phyloP scores from a whole-genome alignment of 1,140 invertebrate genomes.

The Littorina saxatilis region DNA sequence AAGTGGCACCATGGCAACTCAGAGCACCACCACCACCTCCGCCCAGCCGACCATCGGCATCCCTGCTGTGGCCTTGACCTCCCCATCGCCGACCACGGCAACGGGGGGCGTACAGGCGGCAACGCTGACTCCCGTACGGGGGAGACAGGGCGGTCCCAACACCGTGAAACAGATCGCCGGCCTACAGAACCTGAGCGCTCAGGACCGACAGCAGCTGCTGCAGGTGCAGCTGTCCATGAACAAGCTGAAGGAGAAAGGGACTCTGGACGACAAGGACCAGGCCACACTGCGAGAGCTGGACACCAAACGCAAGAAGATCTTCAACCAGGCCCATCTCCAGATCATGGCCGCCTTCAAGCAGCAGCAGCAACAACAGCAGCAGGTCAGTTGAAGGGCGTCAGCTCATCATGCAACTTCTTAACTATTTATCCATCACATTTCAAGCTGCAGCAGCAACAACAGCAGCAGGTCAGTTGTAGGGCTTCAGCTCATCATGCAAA shows the following conservation, averaged over 20 bases:
- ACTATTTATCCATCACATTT: no score
- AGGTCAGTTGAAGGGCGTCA: no score
- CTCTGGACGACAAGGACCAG: slow-evolving; percentile 26
- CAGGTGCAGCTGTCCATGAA: slow-evolving; percentile 52
- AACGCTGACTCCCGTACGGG: neutral
- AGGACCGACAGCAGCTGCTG: slow-evolving; percentile 47
- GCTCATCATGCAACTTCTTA: no score
- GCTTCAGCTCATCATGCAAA: no score
- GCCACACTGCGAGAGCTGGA: slow-evolving; percentile 22
- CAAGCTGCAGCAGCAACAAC: slow-evolving; percentile 10
- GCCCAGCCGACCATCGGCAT: slow-evolving; percentile 29
- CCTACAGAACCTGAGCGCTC: slow-evolving; percentile 49
- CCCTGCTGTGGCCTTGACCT: slow-evolving; percentile 24
- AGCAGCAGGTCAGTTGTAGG: neutral
- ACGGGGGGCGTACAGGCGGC: neutral
- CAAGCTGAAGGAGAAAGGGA: slow-evolving; percentile 47
- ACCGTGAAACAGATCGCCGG: neutral
- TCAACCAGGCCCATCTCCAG: slow-evolving; percentile 14
- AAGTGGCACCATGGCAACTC: neutral
- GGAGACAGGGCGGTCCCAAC: slow-evolving; percentile 3
- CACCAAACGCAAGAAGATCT: neutral
- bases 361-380: slow-evolving; percentile 12
- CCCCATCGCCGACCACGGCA: neutral
- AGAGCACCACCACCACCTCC: slow-evolving; percentile 19
- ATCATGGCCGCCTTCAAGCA: neutral